These are phyloP conservation scores for Andrena dorsata DNA, from an alignment of 2,888 invertebrate species.

Conservation along the genomic window DNA sequence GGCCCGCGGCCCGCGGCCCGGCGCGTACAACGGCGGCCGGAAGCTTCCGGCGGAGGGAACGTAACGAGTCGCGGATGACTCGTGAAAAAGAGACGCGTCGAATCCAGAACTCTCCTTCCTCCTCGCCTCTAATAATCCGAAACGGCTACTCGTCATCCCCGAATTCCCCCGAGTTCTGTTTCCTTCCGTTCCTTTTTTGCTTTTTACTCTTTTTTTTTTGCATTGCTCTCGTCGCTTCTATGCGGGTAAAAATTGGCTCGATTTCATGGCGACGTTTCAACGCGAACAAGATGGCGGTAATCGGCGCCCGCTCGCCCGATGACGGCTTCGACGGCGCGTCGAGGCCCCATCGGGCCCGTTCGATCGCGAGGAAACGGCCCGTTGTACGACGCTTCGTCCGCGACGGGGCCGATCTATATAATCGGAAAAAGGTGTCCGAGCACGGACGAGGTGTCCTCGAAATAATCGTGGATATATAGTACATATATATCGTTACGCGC, in stretches of 20 bases:
- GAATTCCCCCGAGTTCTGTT: too few species aligned
- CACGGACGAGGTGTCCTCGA: constrained; percentile 47
- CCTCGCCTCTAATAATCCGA: constrained; percentile 7
- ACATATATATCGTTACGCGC: constrained; percentile 43
- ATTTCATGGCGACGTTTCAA: not conserved
- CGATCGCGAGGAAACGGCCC: constrained; percentile 10
- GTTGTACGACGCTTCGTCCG: constrained; percentile 45
- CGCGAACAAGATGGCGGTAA: constrained; percentile 2
- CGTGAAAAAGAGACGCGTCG: not conserved
- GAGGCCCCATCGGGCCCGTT: not conserved
- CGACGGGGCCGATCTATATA: constrained; percentile 33
- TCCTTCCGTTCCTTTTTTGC: too few species aligned
- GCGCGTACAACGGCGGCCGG: constrained; percentile 32
- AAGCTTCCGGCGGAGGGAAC: not conserved
- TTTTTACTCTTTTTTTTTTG: too few species aligned
- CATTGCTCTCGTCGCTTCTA: not conserved
- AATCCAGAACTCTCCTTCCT: not conserved
- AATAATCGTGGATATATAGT: constrained; percentile 31
- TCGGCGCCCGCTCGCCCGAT: not conserved
- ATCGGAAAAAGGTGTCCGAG: constrained; percentile 38
- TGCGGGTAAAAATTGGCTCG: not conserved
- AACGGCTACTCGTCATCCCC: too few species aligned
- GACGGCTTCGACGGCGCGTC: not conserved
- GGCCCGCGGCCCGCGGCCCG: not conserved
- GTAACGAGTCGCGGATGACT: not conserved